phyloP scores from a whole-genome alignment of 2,888 invertebrate genomes.

The Eurytoma californica region DNA sequence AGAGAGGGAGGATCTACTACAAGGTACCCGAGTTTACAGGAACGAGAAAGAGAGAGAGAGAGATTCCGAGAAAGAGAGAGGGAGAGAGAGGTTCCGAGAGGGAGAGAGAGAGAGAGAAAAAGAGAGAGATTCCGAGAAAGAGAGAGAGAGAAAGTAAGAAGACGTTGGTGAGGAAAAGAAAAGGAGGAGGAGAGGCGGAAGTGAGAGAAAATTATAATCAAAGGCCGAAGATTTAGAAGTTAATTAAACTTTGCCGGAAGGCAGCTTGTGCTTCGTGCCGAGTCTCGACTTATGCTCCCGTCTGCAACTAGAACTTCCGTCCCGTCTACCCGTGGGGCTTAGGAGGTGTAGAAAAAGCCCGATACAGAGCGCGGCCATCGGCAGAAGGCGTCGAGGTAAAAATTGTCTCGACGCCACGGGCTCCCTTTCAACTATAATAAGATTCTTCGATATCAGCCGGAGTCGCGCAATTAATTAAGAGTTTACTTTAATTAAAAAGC shows the following conservation, averaged over 20 bases:
- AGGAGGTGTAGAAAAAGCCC: conserved; percentile 49
- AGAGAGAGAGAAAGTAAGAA: not conserved
- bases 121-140: not conserved
- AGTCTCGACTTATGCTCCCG: conserved; percentile 27
- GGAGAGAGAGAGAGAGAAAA: not conserved
- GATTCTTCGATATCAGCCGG: conserved; percentile 22
- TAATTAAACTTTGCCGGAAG: conserved; percentile 58
- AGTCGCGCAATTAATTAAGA: conserved; percentile 32
- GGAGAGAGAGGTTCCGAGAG: not conserved
- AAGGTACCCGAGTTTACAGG: not conserved
- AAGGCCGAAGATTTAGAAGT: conserved; percentile 58
- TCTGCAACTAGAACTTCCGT: not conserved
- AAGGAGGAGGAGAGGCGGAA: not conserved
- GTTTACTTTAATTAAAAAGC: conserved; percentile 29
- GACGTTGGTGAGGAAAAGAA: not conserved
- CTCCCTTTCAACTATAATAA: conserved; percentile 17
- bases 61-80: not conserved
- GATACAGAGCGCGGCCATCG: conserved; percentile 44
- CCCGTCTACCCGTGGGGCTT: conserved; percentile 33
- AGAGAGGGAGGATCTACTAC: not conserved
- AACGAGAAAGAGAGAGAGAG: not conserved
- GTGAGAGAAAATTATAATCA: conserved; percentile 58
- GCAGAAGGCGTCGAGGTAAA: not conserved
- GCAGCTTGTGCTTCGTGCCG: conserved; percentile 40
- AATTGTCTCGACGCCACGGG: conserved; percentile 8